Conservation (phyloP, 2,113 vertebrate genomes). For the Myrmecobius fasciatus region DNA sequence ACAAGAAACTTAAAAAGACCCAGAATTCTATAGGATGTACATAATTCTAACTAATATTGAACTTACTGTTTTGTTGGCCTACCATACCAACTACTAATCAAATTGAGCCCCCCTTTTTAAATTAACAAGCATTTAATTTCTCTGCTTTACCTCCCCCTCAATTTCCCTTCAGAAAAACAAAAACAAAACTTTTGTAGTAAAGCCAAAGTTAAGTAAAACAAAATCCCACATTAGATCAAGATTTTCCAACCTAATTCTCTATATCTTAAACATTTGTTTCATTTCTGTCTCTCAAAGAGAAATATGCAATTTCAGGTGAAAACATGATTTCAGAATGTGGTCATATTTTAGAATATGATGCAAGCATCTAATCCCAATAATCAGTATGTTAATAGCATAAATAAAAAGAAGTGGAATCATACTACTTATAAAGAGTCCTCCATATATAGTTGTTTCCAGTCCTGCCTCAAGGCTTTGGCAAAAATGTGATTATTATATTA, state of each 20-base stretch:
- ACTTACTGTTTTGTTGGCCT: background rate
- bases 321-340: too few species aligned
- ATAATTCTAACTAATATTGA: background rate
- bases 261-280: background rate
- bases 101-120: background rate
- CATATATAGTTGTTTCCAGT: too few species aligned
- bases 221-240: background rate
- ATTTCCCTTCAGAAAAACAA: background rate
- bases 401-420: too few species aligned
- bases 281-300: background rate
- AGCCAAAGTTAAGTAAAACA: background rate
- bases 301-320: too few species aligned
- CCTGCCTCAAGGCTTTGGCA: too few species aligned
- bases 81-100: background rate
- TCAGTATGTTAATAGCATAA: too few species aligned
- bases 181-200: background rate
- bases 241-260: background rate
- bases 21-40: background rate
- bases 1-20: background rate
- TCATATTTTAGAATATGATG: too few species aligned
- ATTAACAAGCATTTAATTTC: background rate
- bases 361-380: too few species aligned
- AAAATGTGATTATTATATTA: too few species aligned
- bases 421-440: too few species aligned
- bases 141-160: background rate